These are phyloP conservation scores for Channa striata DNA, from an alignment of 2,797 vertebrate species.

Conservation along the genomic window DNA sequence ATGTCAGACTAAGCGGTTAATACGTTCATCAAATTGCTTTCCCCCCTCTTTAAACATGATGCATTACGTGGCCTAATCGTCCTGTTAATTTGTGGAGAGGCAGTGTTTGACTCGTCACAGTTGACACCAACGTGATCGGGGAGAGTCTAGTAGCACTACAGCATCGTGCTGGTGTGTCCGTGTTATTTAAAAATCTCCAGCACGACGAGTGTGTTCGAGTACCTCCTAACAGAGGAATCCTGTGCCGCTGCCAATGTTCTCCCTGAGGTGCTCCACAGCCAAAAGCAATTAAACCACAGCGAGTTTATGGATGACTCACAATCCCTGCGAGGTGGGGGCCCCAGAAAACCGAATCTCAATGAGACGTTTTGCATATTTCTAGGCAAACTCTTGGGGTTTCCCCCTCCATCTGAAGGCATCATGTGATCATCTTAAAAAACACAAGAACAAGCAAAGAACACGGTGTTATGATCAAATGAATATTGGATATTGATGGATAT, in stretches of 20 bases:
- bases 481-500: slow-evolving; percentile 10
- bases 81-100: slow-evolving; percentile 22
- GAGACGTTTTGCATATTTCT: slow-evolving; percentile 59
- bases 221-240: slow-evolving; percentile 67
- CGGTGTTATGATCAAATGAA: neutral
- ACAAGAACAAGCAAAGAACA: slow-evolving; percentile 11
- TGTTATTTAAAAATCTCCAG: slow-evolving; percentile 15
- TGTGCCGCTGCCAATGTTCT: slow-evolving; percentile 56
- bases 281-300: slow-evolving; percentile 68
- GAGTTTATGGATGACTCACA: slow-evolving; percentile 66
- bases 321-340: slow-evolving; percentile 58
- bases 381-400: slow-evolving; percentile 42
- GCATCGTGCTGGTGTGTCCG: slow-evolving; percentile 1
- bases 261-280: slow-evolving; percentile 63
- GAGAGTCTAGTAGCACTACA: neutral
- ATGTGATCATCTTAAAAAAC: slow-evolving; percentile 43
- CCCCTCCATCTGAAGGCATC: slow-evolving; percentile 69
- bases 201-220: slow-evolving; percentile 41
- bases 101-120: slow-evolving; percentile 8
- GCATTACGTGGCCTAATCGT: slow-evolving; percentile 23
- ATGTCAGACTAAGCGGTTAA: slow-evolving; percentile 3
- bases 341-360: slow-evolving; percentile 60
- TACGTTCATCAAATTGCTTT: slow-evolving; percentile 4
- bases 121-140: neutral
- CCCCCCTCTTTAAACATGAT: slow-evolving; percentile 20